phyloP scores from a whole-genome alignment of 53 echinoderm and acorn worm species.

The Henricia sp. region DNA sequence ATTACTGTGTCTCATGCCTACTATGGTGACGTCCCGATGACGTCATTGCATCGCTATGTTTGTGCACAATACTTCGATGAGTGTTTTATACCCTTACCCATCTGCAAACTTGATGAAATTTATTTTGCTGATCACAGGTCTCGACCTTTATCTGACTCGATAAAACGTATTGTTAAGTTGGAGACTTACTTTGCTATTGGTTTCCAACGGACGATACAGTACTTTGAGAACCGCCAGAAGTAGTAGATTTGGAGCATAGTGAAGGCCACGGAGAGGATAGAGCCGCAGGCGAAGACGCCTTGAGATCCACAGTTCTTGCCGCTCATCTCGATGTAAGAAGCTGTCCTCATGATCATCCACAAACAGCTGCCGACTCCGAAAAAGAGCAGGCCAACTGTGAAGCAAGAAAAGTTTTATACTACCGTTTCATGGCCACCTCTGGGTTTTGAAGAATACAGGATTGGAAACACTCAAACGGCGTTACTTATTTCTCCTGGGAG shows the following conservation, averaged over 20 bases:
- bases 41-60: too few relatives aligned
- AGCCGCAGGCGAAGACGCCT: conserved; percentile 87
- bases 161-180: too few relatives aligned
- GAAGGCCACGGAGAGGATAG: conserved; percentile 91
- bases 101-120: too few relatives aligned
- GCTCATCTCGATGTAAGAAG: conserved; percentile 89
- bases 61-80: too few relatives aligned
- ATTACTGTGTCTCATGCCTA: too few relatives aligned
- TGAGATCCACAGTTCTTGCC: conserved; percentile 80
- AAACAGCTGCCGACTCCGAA: conserved; percentile 87
- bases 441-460: too few relatives aligned
- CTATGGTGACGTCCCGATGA: too few relatives aligned
- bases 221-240: conserved; percentile 94
- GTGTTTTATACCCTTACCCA: too few relatives aligned
- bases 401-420: not conserved
- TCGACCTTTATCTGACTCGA: too few relatives aligned
- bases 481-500: too few relatives aligned
- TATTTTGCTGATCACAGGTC: too few relatives aligned
- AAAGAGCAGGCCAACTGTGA: conserved; percentile 87
- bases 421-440: conserved; percentile 1
- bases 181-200: conserved; percentile 87
- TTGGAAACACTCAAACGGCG: too few relatives aligned
- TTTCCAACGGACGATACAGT: conserved; percentile 87
- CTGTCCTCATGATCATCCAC: conserved; percentile 94
- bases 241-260: conserved; percentile 98